These are phyloP conservation scores for Phyllotreta cruciferae DNA, from an alignment of 2,888 invertebrate species.

Conservation along the genomic window DNA sequence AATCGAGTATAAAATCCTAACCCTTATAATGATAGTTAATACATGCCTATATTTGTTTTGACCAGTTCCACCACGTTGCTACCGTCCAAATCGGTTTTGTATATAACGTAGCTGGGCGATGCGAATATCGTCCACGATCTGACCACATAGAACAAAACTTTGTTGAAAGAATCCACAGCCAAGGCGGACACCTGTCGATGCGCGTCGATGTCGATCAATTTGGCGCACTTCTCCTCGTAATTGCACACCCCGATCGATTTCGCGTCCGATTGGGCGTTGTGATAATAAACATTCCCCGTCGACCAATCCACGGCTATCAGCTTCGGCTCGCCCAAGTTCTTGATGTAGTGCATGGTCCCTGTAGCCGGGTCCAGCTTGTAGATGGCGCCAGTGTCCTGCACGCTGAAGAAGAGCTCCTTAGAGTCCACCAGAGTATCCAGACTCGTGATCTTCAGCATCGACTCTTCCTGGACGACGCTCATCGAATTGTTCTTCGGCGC, in stretches of 20 bases:
- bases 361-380: constrained; percentile 58
- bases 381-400: constrained; percentile 59
- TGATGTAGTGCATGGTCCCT: constrained; percentile 54
- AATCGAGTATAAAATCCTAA: too few relatives aligned
- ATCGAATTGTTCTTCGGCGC: constrained; percentile 54
- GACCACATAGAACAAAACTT: constrained; percentile 67
- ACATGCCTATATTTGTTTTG: constrained; percentile 45
- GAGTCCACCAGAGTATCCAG: constrained; percentile 63
- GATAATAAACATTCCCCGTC: constrained; percentile 74
- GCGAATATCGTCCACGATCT: constrained; percentile 60
- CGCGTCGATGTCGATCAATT: constrained; percentile 63
- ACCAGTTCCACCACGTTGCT: constrained; percentile 58
- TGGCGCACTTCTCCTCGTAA: constrained; percentile 51
- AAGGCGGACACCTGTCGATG: constrained; percentile 66
- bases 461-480: constrained; percentile 58
- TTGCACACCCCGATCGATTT: constrained; percentile 56
- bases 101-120: constrained; percentile 62
- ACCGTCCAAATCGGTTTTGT: constrained; percentile 66
- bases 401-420: constrained; percentile 62
- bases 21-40: too few relatives aligned
- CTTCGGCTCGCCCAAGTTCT: constrained; percentile 61
- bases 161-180: constrained; percentile 69
- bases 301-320: constrained; percentile 78
- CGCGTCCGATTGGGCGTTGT: constrained; percentile 53
- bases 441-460: constrained; percentile 63